Percentiles rank a stretch among this genome's conserved stretches.
Conservation (phyloP, 2,888 invertebrate species). For the Caenorhabditis uteleia region DNA sequence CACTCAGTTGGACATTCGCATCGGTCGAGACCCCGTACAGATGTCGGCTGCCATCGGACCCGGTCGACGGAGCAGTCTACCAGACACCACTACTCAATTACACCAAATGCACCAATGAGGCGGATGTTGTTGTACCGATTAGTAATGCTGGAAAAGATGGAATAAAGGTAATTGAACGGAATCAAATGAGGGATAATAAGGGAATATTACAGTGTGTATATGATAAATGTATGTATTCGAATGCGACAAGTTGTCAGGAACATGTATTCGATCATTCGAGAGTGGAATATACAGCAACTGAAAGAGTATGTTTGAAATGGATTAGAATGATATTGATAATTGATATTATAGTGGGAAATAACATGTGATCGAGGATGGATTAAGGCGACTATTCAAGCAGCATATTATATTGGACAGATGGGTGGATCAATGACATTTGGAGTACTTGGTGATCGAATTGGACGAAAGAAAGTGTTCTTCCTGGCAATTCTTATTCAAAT, state of each 20-base stretch:
- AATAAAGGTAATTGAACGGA: conserved; percentile 33
- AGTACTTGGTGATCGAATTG: conserved; percentile 75
- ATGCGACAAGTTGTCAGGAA: conserved; percentile 29
- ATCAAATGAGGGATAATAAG: background rate
- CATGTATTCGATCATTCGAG: conserved; percentile 60
- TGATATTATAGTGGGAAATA: conserved; percentile 67
- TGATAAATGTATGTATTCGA: conserved; percentile 15
- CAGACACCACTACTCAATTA: conserved; percentile 34
- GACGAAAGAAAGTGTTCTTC: conserved; percentile 80
- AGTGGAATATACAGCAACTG: conserved; percentile 60
- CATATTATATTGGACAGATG: conserved; percentile 69
- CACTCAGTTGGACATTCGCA: conserved; percentile 69
- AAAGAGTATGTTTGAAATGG: conserved; percentile 48
- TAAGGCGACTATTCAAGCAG: conserved; percentile 66
- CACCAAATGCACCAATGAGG: conserved; percentile 38
- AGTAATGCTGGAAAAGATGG: conserved; percentile 20
- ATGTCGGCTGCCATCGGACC: conserved; percentile 52
- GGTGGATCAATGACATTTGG: conserved; percentile 68
- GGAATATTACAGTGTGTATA: conserved; percentile 39
- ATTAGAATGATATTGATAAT: background rate
- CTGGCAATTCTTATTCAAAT: conserved; percentile 80
- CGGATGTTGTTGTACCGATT: conserved; percentile 18
- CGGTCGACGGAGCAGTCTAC: conserved; percentile 30
- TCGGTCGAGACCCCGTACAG: conserved; percentile 59
- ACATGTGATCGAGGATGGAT: conserved; percentile 62